These are phyloP conservation scores for Rhegmatorhina hoffmannsi DNA, from an alignment of 2,113 vertebrate genomes.

Conservation along the genomic window DNA sequence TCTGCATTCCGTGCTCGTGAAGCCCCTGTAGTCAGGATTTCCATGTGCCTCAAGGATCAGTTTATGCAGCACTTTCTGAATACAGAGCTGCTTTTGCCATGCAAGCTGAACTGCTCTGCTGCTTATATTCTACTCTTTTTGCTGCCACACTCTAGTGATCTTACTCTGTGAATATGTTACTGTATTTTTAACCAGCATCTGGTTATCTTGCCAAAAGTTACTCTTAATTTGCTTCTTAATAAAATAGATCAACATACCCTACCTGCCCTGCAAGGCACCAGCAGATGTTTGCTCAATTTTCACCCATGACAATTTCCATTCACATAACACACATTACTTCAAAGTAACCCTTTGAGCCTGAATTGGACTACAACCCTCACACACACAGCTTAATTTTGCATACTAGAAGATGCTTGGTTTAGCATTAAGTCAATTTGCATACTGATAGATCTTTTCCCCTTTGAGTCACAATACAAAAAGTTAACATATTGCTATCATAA, in stretches of 20 bases:
- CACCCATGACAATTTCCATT: background rate
- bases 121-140: background rate
- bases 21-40: background rate
- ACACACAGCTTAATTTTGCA: background rate
- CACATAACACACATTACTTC: background rate
- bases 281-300: background rate
- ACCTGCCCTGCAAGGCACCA: background rate
- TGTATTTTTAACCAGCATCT: background rate
- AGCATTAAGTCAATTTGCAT: slow-evolving; percentile 33
- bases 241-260: background rate
- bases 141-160: background rate
- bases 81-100: background rate
- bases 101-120: background rate
- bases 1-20: background rate
- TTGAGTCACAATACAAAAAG: slow-evolving; percentile 23
- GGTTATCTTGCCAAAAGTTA: background rate
- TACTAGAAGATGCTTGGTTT: background rate
- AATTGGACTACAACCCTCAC: background rate
- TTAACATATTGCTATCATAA: background rate
- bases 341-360: slow-evolving; percentile 15
- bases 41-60: background rate
- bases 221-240: background rate
- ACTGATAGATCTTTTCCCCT: slow-evolving; percentile 22
- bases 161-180: background rate
- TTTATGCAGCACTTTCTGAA: background rate